Percentiles rank a stretch among this genome's conserved stretches.
Evolutionary conservation across 2,888 invertebrate genomes (phyloP).

Genomic region (Tenodera sinensis): DNA sequence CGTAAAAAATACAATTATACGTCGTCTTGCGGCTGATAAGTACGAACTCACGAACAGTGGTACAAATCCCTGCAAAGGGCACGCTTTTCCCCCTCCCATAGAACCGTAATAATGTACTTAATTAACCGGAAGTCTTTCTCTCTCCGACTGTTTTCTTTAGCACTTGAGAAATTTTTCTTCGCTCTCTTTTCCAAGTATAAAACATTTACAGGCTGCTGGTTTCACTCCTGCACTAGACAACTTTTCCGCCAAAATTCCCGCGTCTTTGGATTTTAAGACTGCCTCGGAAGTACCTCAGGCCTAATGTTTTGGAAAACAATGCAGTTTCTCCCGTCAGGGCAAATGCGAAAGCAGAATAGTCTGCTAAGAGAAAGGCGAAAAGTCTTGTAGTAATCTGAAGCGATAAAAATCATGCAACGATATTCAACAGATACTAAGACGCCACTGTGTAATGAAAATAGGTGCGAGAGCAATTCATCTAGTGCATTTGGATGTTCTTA

Average conservation of each 20-base stretch:
- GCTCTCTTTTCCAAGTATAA: not conserved
- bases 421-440: not conserved
- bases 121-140: not conserved
- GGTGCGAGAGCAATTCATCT: too few species aligned
- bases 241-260: not conserved
- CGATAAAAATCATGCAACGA: not conserved
- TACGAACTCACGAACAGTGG: not conserved
- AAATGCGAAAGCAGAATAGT: not conserved
- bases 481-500: too few species aligned
- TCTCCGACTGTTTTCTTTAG: not conserved
- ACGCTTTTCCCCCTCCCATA: not conserved
- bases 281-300: not conserved
- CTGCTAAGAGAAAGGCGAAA: not conserved
- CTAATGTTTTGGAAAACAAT: not conserved
- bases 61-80: not conserved
- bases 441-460: too few species aligned
- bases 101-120: not conserved
- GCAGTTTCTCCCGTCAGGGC: not conserved
- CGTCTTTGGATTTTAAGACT: not conserved
- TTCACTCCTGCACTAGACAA: not conserved
- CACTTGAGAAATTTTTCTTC: not conserved
- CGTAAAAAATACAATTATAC: not conserved
- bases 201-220: not conserved
- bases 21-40: not conserved
- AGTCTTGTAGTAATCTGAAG: not conserved